Conservation (phyloP, 2,113 vertebrate species). For the Polyodon spathula region DNA sequence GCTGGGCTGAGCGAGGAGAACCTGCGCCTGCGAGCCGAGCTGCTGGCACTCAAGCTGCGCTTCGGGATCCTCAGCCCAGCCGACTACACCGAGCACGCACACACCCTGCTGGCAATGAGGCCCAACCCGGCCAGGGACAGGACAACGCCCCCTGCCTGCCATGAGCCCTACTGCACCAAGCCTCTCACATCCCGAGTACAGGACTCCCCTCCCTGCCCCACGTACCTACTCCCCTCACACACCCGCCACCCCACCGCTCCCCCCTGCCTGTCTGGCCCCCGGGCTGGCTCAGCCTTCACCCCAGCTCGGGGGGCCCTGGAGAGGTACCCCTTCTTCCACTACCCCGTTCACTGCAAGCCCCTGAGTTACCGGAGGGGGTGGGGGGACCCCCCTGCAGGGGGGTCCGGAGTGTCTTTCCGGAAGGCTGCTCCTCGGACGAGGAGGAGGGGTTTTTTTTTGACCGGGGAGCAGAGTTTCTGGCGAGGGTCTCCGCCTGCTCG, state of each 20-base stretch:
- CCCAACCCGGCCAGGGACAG: constrained; percentile 24
- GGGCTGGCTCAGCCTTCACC: constrained; percentile 32
- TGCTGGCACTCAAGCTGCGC: constrained; percentile 61
- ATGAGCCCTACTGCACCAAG: constrained; percentile 32
- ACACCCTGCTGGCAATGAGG: constrained; percentile 29
- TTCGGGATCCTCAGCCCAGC: constrained; percentile 49
- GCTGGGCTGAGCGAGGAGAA: constrained; percentile 72
- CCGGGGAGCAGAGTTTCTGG: no score
- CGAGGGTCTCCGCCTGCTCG: neutral
- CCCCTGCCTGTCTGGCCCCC: neutral
- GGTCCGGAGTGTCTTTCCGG: no score
- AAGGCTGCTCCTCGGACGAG: no score
- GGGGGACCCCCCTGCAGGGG: no score
- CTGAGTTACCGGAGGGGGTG: no score
- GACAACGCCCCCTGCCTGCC: constrained; percentile 4
- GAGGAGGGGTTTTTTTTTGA: no score
- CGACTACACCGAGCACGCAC: constrained; percentile 28
- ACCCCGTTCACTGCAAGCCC: constrained; percentile 29
- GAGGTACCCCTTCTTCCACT: constrained; percentile 36
- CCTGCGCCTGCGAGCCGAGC: constrained; percentile 57
- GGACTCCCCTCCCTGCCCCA: constrained; percentile 7
- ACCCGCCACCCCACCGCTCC: neutral
- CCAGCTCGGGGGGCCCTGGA: constrained; percentile 36
- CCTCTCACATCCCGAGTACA: constrained; percentile 10
- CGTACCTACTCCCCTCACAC: constrained; percentile 19